These are phyloP conservation scores for Lumbricus terrestris DNA, from an alignment of 2,888 invertebrate species.

Conservation along the genomic window DNA sequence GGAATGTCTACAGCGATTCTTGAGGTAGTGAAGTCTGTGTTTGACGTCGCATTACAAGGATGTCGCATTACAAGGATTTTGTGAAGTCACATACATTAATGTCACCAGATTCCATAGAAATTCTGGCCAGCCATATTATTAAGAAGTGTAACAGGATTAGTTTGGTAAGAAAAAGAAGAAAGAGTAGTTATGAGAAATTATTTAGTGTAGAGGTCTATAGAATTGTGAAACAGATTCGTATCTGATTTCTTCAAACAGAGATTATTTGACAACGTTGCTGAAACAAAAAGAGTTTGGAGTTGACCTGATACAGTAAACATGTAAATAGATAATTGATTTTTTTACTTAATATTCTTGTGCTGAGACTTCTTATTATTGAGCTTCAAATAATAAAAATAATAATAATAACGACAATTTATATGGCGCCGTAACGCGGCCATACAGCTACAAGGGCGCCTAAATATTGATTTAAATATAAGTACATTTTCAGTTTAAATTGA, in stretches of 20 bases:
- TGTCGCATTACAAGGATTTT: not conserved
- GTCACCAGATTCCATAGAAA: not conserved
- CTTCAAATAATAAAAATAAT: too few species aligned
- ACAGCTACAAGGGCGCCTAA: too few species aligned
- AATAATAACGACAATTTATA: too few species aligned
- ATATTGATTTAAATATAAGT: too few species aligned
- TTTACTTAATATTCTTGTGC: too few species aligned
- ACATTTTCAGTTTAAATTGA: too few species aligned
- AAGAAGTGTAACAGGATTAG: not conserved
- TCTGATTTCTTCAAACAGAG: not conserved
- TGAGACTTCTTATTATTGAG: too few species aligned
- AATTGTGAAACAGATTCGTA: not conserved
- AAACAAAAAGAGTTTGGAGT: too few species aligned
- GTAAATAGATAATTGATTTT: too few species aligned
- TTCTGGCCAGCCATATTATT: not conserved
- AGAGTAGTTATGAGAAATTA: not conserved
- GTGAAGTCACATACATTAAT: not conserved
- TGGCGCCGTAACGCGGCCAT: too few species aligned
- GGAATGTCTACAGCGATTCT: conserved; percentile 54
- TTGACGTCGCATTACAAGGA: not conserved
- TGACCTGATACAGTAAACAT: too few species aligned
- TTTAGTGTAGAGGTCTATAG: not conserved
- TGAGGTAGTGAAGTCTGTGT: conserved; percentile 44
- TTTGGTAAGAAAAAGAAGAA: not conserved
- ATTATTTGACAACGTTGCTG: too few species aligned